Evolutionary conservation across 2,113 vertebrate genomes (phyloP), one percentile per base, ranked within the genome.

Genomic region (Brachyhypopomus gauderio): DNA sequence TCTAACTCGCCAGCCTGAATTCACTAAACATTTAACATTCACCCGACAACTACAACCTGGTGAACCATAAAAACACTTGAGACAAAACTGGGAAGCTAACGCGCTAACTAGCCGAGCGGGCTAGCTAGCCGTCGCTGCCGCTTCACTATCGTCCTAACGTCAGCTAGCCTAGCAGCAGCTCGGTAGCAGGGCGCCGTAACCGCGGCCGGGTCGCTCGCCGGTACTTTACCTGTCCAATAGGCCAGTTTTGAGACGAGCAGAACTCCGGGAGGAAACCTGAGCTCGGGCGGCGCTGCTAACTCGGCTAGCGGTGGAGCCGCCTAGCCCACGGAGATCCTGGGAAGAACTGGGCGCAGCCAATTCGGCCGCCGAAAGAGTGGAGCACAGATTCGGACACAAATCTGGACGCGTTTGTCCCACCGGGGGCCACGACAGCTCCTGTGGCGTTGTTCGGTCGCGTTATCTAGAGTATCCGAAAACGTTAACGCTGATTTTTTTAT

Each of bases 291-390:
- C 25, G 5, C 25, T 56, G 80, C 66, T 82, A 81, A 8, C 73
- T 45, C 67, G 62, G 84, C 74, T 55, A 81, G 76, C 59, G 16
- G 12, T 12, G 9, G 8, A 27, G 27, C 79, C 67, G 60, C 77
- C 70, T 85, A 72, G 73, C 83, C 82, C 70, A 81, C 87, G 64
- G 80, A 74, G 85, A 85, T 88, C 88, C 86, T 56, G 22, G 81
- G 77, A 55, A 66, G 79, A 78, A 70, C 69, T 64, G 78, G 38
- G 62, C 73, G 77, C 58, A 85, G 78, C 30, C 81, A 77, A 78
- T 81, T 30, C 83, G 87, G 85, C 86, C 67, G 85, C 84, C 19
- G 19, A 59, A 62, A 58, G 20, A 75, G 36, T 62, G 19, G 63
- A 63, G 77, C 79, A 73, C 25, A 78, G 70, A 77, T 69, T 66